Conservation (phyloP, 2,797 vertebrate genomes). For the Typhlichthys eigenmanni region DNA sequence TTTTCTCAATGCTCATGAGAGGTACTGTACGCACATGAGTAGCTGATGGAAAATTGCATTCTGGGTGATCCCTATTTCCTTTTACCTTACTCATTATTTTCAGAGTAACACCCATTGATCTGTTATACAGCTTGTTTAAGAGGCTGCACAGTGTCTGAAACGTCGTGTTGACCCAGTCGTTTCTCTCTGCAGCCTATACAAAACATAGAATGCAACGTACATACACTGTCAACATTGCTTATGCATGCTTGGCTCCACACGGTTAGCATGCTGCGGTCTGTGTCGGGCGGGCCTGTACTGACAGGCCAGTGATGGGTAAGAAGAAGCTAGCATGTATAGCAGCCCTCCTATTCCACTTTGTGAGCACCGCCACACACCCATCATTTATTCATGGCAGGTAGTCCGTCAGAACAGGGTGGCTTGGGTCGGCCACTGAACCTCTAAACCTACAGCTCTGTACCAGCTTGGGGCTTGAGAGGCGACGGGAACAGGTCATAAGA, state of each 20-base stretch:
- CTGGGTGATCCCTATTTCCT: slow-evolving; percentile 62
- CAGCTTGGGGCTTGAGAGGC: slow-evolving; percentile 10
- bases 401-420: slow-evolving; percentile 54
- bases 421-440: slow-evolving; percentile 44
- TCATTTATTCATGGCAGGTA: slow-evolving; percentile 70
- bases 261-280: neutral
- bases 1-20: slow-evolving; percentile 52
- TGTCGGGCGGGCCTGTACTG: slow-evolving; percentile 7
- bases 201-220: neutral
- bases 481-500: slow-evolving; percentile 26
- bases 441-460: slow-evolving; percentile 48
- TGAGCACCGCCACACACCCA: slow-evolving; percentile 48
- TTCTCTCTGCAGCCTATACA: slow-evolving; percentile 10
- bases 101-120: slow-evolving; percentile 1
- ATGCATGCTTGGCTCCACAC: neutral
- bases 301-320: slow-evolving; percentile 29
- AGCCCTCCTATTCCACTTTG: slow-evolving; percentile 40
- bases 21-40: slow-evolving; percentile 52
- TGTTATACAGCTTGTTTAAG: slow-evolving; percentile 39
- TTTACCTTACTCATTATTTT: slow-evolving; percentile 32
- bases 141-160: too few species aligned
- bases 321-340: slow-evolving; percentile 27
- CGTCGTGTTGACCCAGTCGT: neutral
- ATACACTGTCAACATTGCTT: neutral
- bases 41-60: slow-evolving; percentile 62